Evolutionary conservation across 2,888 invertebrate genomes (phyloP).

Genomic region (Cataglyphis albicans): DNA sequence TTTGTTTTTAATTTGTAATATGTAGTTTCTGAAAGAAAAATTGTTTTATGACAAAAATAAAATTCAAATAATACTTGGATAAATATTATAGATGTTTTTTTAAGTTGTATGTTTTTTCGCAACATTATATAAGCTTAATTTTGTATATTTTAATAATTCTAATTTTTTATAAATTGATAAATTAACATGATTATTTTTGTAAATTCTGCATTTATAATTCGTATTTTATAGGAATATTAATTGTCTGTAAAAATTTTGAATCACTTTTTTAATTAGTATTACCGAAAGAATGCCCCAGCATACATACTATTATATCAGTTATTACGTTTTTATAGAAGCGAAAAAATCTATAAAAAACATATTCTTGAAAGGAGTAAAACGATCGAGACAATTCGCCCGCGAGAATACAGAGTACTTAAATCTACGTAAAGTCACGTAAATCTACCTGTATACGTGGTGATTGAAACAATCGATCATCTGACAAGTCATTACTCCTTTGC

Average conservation of each 20-base stretch:
- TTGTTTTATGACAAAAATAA: background rate
- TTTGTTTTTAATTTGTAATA: background rate
- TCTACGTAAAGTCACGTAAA: background rate
- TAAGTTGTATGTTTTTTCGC: background rate
- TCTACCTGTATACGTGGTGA: conserved; percentile 14
- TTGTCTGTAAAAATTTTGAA: background rate
- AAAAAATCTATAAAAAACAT: background rate
- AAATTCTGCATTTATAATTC: background rate
- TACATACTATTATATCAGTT: background rate
- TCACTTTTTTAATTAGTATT: background rate
- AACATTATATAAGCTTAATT: background rate
- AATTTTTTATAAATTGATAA: background rate
- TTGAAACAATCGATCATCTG: conserved; percentile 44
- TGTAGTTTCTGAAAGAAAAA: background rate
- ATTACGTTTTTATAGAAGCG: background rate
- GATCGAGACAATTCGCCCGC: background rate
- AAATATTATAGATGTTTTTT: background rate
- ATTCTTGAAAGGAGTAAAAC: background rate
- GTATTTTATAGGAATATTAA: background rate
- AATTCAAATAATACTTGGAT: background rate
- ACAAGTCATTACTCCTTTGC: conserved; percentile 34
- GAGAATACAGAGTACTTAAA: background rate
- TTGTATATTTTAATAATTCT: background rate
- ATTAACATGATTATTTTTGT: background rate
- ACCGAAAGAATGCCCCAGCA: background rate